Base-by-base conservation (phyloP, 2,797 vertebrate genomes). In the Lophotriccus pileatus region DNA sequence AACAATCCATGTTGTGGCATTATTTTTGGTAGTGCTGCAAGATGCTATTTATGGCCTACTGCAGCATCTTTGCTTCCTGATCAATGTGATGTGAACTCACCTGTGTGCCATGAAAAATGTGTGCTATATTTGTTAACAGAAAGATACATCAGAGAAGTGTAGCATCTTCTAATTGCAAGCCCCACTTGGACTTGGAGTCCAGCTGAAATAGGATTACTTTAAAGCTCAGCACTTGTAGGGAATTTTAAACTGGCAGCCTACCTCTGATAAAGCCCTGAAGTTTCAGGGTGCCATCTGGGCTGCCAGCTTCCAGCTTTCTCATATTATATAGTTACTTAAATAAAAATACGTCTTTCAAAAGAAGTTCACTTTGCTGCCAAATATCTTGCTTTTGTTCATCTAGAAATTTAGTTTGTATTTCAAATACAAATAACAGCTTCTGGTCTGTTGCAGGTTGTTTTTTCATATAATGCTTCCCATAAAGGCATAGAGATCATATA, bases 241-340 rank as follows among this genome's bases (percentile, higher is more conserved):
- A 95, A 93, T 92, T 94, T 60, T 67, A 67, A 96, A 84, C 73
- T 90, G 73, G 85, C 66, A 93, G 47, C 43, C 55, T 83, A 62
- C 44, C 64, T 92, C 60, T 79, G 39, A 60, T 84, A 90, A 43
- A 86, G 74, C 64, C 68, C 49, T 89, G 74, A 86, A 49, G 34
- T 94, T 96, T 95, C 80, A 93, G 69, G 75, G 49, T 69, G 68
- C 93, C 79, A 84, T 93, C 92, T 95, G 89, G 58, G 70, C 70
- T 94, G 76, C 79, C 85, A 85, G 66, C 81, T 93, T 94, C 63
- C 70, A 59, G 89, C 77, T 85, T 87, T 88, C 62, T 85, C 78
- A 20, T 89, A 76, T 94, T 89, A 81, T 60, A 5, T 18, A 37
- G 89, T 70, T 95, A 70, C 47, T 94, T 93, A 95, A 95, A 80